Evolutionary conservation across 1,140 invertebrate genomes (phyloP).

Genomic region (Trachymyrmex cornetzi): DNA sequence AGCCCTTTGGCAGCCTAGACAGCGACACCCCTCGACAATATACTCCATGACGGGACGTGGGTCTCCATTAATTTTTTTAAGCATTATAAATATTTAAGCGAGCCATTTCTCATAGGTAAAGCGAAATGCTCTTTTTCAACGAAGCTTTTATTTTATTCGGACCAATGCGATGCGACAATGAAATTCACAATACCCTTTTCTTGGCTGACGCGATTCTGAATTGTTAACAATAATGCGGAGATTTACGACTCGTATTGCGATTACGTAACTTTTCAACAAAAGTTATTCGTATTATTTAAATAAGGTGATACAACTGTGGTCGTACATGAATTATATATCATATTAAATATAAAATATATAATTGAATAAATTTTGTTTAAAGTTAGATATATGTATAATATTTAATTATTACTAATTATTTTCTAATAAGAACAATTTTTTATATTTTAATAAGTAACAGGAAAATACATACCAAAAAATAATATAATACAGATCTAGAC

Average conservation of each 20-base stretch:
- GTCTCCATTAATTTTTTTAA: slow-evolving; percentile 82
- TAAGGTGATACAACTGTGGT: not conserved
- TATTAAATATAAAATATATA: not conserved
- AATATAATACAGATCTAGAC: not conserved
- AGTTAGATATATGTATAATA: not conserved
- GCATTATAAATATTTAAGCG: slow-evolving; percentile 81
- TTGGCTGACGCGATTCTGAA: slow-evolving; percentile 30
- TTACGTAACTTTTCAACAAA: slow-evolving; percentile 8
- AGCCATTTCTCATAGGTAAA: slow-evolving; percentile 77
- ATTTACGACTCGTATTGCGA: slow-evolving; percentile 24
- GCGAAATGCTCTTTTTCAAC: slow-evolving; percentile 53
- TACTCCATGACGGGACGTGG: slow-evolving; percentile 74
- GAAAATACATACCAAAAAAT: not conserved
- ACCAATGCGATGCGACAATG: not conserved
- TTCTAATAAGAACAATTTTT: not conserved
- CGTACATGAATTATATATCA: not conserved
- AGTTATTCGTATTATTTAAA: slow-evolving; percentile 23
- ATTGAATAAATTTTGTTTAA: not conserved
- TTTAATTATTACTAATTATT: not conserved
- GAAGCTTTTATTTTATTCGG: slow-evolving; percentile 16
- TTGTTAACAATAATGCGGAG: slow-evolving; percentile 22
- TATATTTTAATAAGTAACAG: not conserved
- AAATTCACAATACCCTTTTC: slow-evolving; percentile 49
- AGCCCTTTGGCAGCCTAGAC: slow-evolving; percentile 74
- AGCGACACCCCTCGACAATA: slow-evolving; percentile 70